Conservation (phyloP, 2,113 vertebrate genomes). For the Chionomys nivalis region DNA sequence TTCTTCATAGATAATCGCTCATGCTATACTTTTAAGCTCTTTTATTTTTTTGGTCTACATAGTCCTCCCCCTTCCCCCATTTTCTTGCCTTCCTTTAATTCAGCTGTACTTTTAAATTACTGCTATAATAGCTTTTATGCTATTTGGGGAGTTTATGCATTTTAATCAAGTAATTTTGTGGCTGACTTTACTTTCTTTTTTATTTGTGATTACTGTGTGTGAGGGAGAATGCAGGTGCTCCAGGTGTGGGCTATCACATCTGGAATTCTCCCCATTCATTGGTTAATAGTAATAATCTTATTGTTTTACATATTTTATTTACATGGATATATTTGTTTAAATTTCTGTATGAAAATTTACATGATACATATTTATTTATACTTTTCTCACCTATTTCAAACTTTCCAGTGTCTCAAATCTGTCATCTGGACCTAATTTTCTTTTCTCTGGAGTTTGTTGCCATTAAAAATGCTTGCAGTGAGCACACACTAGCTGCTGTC, state of each 20-base stretch:
- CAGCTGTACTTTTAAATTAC: not conserved
- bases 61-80: not conserved
- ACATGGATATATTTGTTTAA: not conserved
- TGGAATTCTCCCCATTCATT: not conserved
- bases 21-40: not conserved
- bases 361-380: not conserved
- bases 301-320: not conserved
- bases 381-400: not conserved
- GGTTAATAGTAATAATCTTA: not conserved
- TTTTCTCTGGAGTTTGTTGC: not conserved
- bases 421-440: not conserved
- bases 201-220: not conserved
- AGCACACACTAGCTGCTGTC: not conserved
- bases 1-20: not conserved
- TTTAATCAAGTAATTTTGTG: not conserved
- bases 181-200: not conserved
- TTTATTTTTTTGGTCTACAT: not conserved
- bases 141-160: not conserved
- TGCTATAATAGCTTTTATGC: not conserved
- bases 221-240: not conserved
- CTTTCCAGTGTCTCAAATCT: not conserved
- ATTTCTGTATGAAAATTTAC: not conserved
- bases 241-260: not conserved
- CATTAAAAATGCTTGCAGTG: not conserved
- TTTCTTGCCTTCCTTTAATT: not conserved